Percentiles rank a stretch among this genome's conserved stretches.
Evolutionary conservation across 2,797 vertebrate genomes (phyloP).

Genomic region (Spheniscus humboldti): DNA sequence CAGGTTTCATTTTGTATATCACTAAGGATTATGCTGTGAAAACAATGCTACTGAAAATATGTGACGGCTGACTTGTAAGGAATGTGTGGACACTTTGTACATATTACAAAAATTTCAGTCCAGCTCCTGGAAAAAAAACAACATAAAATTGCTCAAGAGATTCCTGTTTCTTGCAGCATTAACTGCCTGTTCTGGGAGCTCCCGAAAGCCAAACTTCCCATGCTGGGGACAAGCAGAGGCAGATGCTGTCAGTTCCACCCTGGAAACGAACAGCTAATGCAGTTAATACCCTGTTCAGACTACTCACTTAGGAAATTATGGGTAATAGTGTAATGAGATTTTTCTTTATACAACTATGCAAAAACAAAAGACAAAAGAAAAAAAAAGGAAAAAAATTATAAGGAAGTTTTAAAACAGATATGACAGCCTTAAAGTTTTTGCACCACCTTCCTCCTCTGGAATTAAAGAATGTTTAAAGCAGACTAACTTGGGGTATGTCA

Average conservation of each 20-base stretch:
- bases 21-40: neutral
- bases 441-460: neutral
- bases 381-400: neutral
- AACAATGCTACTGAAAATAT: neutral
- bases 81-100: neutral
- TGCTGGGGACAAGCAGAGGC: neutral
- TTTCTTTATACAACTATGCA: neutral
- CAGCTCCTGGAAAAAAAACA: neutral
- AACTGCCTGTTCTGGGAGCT: neutral
- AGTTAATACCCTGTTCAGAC: neutral
- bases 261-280: neutral
- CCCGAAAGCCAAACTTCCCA: neutral
- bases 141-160: neutral
- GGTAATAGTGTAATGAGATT: neutral
- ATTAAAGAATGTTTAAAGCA: neutral
- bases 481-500: neutral
- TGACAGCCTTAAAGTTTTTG: neutral
- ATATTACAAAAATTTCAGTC: neutral
- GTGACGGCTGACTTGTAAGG: neutral
- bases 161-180: neutral
- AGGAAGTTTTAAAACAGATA: neutral
- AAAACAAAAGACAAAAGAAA: neutral
- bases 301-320: neutral
- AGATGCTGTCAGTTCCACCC: neutral
- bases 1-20: neutral